phyloP scores from a whole-genome alignment of 1,140 invertebrate genomes.

The Calliphora vicina region DNA sequence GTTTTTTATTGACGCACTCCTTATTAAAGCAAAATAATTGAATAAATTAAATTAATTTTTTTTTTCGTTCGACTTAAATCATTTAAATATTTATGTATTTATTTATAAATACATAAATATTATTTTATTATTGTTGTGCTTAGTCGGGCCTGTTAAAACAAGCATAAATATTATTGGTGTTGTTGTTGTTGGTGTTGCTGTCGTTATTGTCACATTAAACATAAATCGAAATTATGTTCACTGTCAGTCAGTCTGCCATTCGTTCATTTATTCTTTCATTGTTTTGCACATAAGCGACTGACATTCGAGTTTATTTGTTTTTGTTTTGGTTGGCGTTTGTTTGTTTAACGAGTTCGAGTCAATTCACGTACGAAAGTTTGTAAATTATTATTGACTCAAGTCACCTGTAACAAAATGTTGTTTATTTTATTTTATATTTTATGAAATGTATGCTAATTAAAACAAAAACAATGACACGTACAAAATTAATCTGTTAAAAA shows the following conservation, averaged over 20 bases:
- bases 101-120: too few species aligned
- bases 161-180: background rate
- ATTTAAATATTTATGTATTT: too few species aligned
- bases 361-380: background rate
- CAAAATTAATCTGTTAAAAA: background rate
- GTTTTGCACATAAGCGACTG: background rate
- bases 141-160: too few species aligned
- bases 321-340: background rate
- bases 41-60: too few species aligned
- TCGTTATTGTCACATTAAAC: background rate
- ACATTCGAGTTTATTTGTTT: background rate
- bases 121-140: too few species aligned
- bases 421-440: background rate
- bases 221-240: background rate
- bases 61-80: too few species aligned
- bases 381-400: background rate
- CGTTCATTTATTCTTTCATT: background rate
- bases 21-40: too few species aligned
- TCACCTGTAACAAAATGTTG: background rate
- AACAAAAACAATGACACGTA: background rate
- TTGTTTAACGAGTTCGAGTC: background rate
- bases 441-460: background rate
- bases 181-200: too few species aligned
- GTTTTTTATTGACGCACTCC: too few species aligned
- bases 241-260: background rate